phyloP scores from a whole-genome alignment of 2,888 invertebrate species.

The Slavum lentiscoides region DNA sequence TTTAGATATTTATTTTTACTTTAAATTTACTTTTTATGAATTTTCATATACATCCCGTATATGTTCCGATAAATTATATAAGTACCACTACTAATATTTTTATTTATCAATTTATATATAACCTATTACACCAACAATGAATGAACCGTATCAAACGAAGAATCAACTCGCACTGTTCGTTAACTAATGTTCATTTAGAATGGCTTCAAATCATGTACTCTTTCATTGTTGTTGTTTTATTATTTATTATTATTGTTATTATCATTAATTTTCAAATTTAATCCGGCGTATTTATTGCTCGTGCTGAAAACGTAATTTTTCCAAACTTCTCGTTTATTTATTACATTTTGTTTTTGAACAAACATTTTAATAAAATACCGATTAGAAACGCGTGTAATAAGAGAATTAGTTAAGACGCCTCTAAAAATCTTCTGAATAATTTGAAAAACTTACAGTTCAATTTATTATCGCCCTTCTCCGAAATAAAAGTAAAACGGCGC shows the following conservation, averaged over 20 bases:
- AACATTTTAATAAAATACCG: neutral
- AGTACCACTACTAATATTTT: neutral
- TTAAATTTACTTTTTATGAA: conserved; percentile 16
- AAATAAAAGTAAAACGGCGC: neutral
- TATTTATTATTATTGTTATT: too few species aligned
- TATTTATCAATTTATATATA: neutral
- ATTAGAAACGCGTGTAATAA: neutral
- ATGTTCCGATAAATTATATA: neutral
- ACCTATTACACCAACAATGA: too few species aligned
- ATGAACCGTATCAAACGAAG: too few species aligned
- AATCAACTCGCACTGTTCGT: too few species aligned
- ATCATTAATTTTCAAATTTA: neutral
- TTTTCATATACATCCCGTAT: neutral
- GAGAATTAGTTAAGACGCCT: neutral
- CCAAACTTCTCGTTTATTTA: neutral
- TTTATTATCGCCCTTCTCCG: neutral
- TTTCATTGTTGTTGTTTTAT: too few species aligned
- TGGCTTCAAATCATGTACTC: too few species aligned
- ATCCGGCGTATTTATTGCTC: neutral
- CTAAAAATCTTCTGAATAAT: neutral
- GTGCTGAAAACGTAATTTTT: neutral
- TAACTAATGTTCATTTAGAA: too few species aligned
- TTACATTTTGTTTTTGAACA: neutral
- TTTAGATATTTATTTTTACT: neutral
- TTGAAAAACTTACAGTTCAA: neutral